A percentile compares a stretch with the other conserved stretches of the same genome.
Conservation (phyloP, 2,797 vertebrate species). For the Gadopsis marmoratus region DNA sequence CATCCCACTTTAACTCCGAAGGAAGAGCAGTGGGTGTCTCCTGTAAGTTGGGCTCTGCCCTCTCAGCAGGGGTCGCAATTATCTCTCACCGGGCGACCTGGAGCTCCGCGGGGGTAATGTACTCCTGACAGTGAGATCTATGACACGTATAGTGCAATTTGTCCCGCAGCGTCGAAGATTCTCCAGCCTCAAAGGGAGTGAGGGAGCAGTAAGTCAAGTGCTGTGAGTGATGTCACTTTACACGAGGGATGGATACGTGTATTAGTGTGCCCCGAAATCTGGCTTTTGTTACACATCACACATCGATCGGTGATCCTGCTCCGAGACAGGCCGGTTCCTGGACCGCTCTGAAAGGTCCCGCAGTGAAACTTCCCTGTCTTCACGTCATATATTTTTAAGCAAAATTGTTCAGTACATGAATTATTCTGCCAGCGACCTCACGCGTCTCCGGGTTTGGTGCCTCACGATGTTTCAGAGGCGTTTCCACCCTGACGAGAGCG, state of each 20-base stretch:
- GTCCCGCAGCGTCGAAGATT: conserved; percentile 27
- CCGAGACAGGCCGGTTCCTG: conserved; percentile 11
- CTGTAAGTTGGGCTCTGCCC: conserved; percentile 54
- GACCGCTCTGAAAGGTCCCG: not conserved
- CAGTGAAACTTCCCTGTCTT: not conserved
- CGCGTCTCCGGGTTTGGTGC: not conserved
- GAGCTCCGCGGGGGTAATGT: conserved; percentile 62
- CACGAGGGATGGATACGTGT: not conserved
- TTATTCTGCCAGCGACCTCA: not conserved
- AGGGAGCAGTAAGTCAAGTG: conserved; percentile 52
- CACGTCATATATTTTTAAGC: not conserved
- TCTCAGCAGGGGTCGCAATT: conserved; percentile 70
- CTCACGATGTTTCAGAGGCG: not conserved
- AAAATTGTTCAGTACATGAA: not conserved
- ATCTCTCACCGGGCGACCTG: conserved; percentile 64
- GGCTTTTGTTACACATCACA: conserved; percentile 49
- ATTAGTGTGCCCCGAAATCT: conserved; percentile 28
- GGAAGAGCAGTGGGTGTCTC: conserved; percentile 36
- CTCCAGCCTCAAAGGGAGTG: conserved; percentile 17
- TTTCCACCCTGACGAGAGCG: not conserved
- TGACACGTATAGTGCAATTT: conserved; percentile 44
- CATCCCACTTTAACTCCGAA: conserved; percentile 11
- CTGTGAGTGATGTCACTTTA: conserved; percentile 47
- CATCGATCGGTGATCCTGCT: conserved; percentile 47
- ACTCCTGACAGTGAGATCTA: conserved; percentile 63